A percentile compares a stretch with the other conserved stretches of the same genome.
Conservation (phyloP, 2,113 vertebrate species). For the Octodon degus region DNA sequence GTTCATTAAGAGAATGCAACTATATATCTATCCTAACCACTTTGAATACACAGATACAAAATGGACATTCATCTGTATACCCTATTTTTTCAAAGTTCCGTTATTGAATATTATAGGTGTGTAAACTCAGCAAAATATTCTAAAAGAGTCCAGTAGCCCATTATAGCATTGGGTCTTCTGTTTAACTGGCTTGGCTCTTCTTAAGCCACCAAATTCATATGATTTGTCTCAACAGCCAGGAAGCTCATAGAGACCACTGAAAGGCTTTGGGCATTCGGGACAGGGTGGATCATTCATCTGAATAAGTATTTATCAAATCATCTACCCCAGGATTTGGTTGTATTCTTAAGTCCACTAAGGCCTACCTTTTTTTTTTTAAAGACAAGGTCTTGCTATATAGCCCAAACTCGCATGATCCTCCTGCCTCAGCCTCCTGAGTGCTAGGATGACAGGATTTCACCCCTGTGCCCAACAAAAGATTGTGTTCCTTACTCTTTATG, state of each 20-base stretch:
- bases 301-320: not conserved
- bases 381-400: not conserved
- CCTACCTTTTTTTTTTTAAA: not conserved
- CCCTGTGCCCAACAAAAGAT: not conserved
- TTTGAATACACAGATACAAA: too few species aligned
- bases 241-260: not conserved
- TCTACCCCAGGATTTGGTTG: not conserved
- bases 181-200: too few species aligned
- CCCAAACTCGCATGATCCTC: not conserved
- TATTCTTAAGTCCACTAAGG: not conserved
- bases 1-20: too few species aligned
- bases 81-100: too few species aligned
- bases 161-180: too few species aligned
- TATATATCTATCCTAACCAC: too few species aligned
- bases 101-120: too few species aligned
- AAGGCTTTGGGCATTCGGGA: not conserved
- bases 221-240: not conserved
- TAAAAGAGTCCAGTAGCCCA: too few species aligned
- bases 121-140: too few species aligned
- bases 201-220: not conserved
- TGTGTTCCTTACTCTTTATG: not conserved
- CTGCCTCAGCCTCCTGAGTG: not conserved
- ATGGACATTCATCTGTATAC: too few species aligned
- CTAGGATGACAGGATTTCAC: not conserved
- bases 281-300: not conserved